Conservation (phyloP, 2,113 vertebrate species). For the Psittacara wagleri region DNA sequence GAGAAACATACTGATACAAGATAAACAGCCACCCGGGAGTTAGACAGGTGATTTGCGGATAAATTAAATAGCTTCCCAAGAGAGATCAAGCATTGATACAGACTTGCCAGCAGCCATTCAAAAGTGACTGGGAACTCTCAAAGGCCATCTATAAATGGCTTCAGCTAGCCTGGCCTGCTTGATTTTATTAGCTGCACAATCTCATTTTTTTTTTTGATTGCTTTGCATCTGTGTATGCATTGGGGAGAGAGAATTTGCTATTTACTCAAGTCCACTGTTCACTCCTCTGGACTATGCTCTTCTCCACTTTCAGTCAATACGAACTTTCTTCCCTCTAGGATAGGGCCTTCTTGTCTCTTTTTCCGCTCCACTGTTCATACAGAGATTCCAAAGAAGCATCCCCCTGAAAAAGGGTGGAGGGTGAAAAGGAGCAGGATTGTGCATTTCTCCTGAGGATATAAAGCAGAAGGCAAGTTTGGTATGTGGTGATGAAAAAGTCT, state of each 20-base stretch:
- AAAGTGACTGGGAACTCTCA: constrained; percentile 31
- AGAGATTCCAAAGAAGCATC: background rate
- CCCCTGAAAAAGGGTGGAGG: background rate
- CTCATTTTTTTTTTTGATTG: constrained; percentile 51
- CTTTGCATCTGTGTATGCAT: constrained; percentile 14
- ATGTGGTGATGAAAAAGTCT: background rate
- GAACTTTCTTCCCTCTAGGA: background rate
- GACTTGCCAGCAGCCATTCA: constrained; percentile 39
- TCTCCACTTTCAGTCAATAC: background rate
- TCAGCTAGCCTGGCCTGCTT: background rate
- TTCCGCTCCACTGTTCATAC: background rate
- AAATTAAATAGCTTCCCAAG: constrained; percentile 36
- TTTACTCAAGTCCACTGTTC: constrained; percentile 11
- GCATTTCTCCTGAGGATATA: background rate
- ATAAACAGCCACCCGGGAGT: constrained; percentile 6
- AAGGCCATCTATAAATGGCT: constrained; percentile 6
- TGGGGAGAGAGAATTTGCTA: background rate
- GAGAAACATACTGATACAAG: constrained; percentile 2
- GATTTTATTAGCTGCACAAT: constrained; percentile 46
- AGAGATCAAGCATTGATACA: background rate
- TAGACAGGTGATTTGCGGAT: constrained; percentile 13
- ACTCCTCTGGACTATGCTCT: background rate
- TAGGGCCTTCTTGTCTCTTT: background rate
- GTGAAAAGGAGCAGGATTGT: background rate
- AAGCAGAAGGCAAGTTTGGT: background rate